These are phyloP conservation scores for Seriola quinqueradiata DNA, from an alignment of 2,113 vertebrate species.

Conservation along the genomic window DNA sequence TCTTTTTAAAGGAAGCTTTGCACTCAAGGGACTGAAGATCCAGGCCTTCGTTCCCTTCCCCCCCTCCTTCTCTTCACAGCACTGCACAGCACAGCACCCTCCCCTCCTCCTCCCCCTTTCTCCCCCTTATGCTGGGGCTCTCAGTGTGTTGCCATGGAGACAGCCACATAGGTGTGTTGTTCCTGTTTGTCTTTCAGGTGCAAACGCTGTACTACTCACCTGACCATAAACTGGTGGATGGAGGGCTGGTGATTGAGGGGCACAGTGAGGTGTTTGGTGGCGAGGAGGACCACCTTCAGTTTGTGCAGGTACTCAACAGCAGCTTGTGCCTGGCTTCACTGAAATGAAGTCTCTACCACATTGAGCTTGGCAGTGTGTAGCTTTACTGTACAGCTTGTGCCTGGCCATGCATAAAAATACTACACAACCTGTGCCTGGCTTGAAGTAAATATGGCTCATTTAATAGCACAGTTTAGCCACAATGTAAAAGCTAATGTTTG, in stretches of 20 bases:
- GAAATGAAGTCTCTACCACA: constrained; percentile 14
- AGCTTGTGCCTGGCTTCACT: constrained; percentile 72
- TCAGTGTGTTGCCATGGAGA: constrained; percentile 89
- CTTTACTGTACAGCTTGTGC: constrained; percentile 23
- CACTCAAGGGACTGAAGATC: constrained; percentile 55
- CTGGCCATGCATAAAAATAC: constrained; percentile 33
- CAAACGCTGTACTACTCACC: constrained; percentile 99
- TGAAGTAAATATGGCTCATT: constrained; percentile 35
- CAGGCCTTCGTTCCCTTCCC: constrained; percentile 35
- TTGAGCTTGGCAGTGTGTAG: constrained; percentile 52
- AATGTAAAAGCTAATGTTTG: constrained; percentile 3
- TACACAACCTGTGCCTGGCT: constrained; percentile 41
- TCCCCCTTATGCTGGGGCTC: constrained; percentile 64
- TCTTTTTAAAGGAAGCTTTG: constrained; percentile 62
- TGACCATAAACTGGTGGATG: constrained; percentile 99
- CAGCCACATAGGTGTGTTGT: constrained; percentile 99
- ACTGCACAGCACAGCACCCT: constrained; percentile 59
- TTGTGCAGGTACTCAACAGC: constrained; percentile 96
- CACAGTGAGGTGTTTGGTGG: constrained; percentile 98
- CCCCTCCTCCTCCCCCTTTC: constrained; percentile 3
- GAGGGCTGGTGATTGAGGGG: constrained; percentile 95
- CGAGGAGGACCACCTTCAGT: constrained; percentile 99
- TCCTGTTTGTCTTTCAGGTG: constrained; percentile 98
- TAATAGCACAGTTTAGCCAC: constrained; percentile 1
- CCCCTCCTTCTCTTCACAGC: constrained; percentile 80